phyloP scores from a whole-genome alignment of 2,888 invertebrate species.

The Idaea biselata region DNA sequence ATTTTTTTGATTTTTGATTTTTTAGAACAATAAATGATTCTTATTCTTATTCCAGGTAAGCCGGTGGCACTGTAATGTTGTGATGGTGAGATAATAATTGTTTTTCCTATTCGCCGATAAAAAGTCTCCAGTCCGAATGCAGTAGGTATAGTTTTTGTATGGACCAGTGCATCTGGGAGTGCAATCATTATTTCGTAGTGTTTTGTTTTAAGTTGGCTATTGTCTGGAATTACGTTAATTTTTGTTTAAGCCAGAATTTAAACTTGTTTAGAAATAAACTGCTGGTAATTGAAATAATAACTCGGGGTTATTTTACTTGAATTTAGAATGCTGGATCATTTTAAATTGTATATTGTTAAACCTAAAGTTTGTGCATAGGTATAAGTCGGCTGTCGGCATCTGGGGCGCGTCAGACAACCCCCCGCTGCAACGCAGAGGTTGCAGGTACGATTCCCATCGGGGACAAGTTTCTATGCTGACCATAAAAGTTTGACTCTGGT shows the following conservation, averaged over 20 bases:
- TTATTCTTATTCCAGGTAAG: background rate
- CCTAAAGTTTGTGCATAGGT: too few relatives aligned
- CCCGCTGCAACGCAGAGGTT: too few relatives aligned
- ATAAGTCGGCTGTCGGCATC: too few relatives aligned
- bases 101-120: background rate
- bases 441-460: too few relatives aligned
- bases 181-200: constrained; percentile 38
- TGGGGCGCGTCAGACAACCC: too few relatives aligned
- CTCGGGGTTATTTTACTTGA: background rate
- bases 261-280: background rate
- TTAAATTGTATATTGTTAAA: too few relatives aligned
- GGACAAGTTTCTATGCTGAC: too few relatives aligned
- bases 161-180: background rate
- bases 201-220: constrained; percentile 31
- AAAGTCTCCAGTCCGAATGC: background rate
- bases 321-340: background rate
- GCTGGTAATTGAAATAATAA: background rate
- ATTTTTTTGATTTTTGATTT: background rate
- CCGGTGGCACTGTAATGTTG: background rate
- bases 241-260: background rate
- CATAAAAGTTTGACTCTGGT: too few relatives aligned
- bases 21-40: too few relatives aligned
- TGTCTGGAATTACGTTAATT: constrained; percentile 26
- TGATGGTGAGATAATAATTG: background rate
- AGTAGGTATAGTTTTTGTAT: background rate